phyloP scores from a whole-genome alignment of 2,888 invertebrate genomes.

The Drosophila vallismaia region DNA sequence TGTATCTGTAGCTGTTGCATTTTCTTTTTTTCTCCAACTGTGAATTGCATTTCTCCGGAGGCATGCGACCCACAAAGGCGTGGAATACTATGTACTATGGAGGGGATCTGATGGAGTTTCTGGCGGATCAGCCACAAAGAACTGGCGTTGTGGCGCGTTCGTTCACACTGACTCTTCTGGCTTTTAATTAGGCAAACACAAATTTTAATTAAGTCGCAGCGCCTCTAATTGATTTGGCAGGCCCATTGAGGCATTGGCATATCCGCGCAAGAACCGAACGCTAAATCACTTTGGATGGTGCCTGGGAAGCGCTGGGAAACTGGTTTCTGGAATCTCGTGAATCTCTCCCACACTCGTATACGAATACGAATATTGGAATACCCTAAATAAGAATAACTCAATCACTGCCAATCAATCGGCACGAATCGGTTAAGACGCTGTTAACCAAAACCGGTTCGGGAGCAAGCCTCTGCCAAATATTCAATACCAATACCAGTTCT shows the following conservation, averaged over 20 bases:
- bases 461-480: conserved; percentile 7
- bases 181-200: conserved; percentile 71
- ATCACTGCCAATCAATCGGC: conserved; percentile 29
- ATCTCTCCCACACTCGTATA: conserved; percentile 16
- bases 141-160: conserved; percentile 57
- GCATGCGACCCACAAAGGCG: conserved; percentile 70
- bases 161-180: conserved; percentile 68
- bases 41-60: conserved; percentile 68
- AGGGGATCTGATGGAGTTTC: conserved; percentile 9
- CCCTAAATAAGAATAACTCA: conserved; percentile 24
- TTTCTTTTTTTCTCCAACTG: conserved; percentile 30
- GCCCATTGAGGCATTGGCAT: conserved; percentile 44
- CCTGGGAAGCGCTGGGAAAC: conserved; percentile 55
- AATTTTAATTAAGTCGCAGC: conserved; percentile 70
- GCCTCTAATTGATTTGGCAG: conserved; percentile 66
- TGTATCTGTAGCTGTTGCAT: conserved; percentile 23
- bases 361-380: conserved; percentile 8
- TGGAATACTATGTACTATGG: conserved; percentile 26
- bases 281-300: conserved; percentile 67
- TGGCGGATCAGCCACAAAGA: conserved; percentile 57
- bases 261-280: conserved; percentile 28
- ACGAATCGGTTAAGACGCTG: conserved; percentile 26
- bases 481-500: conserved; percentile 66
- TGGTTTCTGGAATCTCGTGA: conserved; percentile 27
- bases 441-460: conserved; percentile 18